Conservation (phyloP, 2,797 vertebrate species). For the Danionella dracula region DNA sequence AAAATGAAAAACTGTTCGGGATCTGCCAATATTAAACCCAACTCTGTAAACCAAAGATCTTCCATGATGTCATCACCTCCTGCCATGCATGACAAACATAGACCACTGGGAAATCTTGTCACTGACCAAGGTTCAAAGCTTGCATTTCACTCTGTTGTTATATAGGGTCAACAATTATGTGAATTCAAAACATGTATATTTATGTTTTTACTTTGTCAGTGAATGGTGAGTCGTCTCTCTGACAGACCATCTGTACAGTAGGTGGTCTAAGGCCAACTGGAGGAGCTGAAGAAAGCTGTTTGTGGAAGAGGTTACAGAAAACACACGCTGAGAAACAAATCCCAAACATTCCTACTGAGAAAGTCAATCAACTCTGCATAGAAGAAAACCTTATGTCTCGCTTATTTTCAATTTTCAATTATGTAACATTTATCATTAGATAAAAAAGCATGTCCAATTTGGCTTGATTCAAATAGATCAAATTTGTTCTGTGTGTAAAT, state of each 20-base stretch:
- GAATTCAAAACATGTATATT: slow-evolving; percentile 7
- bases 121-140: slow-evolving; percentile 13
- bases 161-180: too few species aligned
- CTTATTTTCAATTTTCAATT: too few species aligned
- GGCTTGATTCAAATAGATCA: too few species aligned
- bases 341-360: slow-evolving; percentile 23
- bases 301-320: slow-evolving; percentile 24
- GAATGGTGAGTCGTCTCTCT: slow-evolving; percentile 3
- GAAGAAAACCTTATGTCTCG: background rate
- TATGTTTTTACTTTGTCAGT: slow-evolving; percentile 6
- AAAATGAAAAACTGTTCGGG: slow-evolving; percentile 63
- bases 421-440: too few species aligned
- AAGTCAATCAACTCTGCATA: background rate
- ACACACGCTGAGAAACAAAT: slow-evolving; percentile 14
- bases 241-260: slow-evolving; percentile 18
- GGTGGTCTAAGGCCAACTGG: slow-evolving; percentile 17
- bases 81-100: slow-evolving; percentile 53
- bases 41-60: slow-evolving; percentile 55
- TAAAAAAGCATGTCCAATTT: too few species aligned
- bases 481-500: too few species aligned
- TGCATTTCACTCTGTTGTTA: too few species aligned
- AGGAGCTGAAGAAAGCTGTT: slow-evolving; percentile 16
- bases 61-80: slow-evolving; percentile 60
- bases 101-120: slow-evolving; percentile 20
- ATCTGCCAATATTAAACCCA: slow-evolving; percentile 56